phyloP scores from a whole-genome alignment of 2,797 vertebrate genomes.

The Gadopsis bispinosus region DNA sequence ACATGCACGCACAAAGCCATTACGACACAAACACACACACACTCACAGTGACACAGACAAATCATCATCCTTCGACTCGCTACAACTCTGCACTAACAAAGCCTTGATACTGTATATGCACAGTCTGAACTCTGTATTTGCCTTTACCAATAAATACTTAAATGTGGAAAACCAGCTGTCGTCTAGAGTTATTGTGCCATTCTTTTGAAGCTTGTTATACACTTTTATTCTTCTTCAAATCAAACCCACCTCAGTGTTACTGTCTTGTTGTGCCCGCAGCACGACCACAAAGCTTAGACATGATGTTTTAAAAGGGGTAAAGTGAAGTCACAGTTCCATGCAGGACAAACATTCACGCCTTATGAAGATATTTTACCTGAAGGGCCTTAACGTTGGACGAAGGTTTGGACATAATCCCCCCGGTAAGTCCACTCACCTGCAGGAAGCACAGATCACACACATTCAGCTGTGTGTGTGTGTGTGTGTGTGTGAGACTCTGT shows the following conservation, averaged over 20 bases:
- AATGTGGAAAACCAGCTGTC: conserved; percentile 52
- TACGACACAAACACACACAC: conserved; percentile 8
- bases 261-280: too few species aligned
- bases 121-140: conserved; percentile 69
- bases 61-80: conserved; percentile 63
- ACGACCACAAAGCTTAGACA: not conserved
- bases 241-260: not conserved
- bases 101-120: conserved; percentile 73
- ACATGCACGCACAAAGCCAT: conserved; percentile 57
- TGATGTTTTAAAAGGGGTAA: not conserved
- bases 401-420: conserved; percentile 93
- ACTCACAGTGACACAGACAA: conserved; percentile 25
- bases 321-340: not conserved
- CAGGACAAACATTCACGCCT: conserved; percentile 15
- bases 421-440: conserved; percentile 85
- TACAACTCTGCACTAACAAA: conserved; percentile 67
- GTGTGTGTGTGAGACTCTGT: conserved; percentile 67
- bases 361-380: conserved; percentile 88
- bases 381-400: conserved; percentile 96
- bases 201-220: not conserved
- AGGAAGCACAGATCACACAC: conserved; percentile 83
- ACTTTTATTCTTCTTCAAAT: not conserved
- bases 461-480: conserved; percentile 70
- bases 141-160: conserved; percentile 78
- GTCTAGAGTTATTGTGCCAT: not conserved